phyloP scores from a whole-genome alignment of 2,113 vertebrate species.

The Pygoscelis adeliae region DNA sequence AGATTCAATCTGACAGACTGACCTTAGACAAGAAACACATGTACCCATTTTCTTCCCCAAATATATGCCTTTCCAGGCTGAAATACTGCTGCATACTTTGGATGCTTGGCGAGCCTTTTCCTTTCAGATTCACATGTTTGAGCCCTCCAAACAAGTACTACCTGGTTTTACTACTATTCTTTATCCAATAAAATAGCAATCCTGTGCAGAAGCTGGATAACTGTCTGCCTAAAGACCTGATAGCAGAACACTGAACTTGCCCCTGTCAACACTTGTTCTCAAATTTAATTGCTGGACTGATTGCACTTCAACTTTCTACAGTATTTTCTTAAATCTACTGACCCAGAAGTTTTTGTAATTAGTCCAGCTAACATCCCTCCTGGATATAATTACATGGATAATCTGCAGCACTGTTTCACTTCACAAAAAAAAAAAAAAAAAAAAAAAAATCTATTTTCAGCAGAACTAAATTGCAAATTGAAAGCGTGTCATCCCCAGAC shows the following conservation, averaged over 20 bases:
- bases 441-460: background rate
- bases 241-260: background rate
- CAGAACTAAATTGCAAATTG: background rate
- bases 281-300: background rate
- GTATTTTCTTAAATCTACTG: background rate
- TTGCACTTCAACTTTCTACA: background rate
- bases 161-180: background rate
- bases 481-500: background rate
- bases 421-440: background rate
- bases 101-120: background rate
- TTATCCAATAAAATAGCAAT: background rate
- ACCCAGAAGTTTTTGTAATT: background rate
- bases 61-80: background rate
- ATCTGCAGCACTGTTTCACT: background rate
- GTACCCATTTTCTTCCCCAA: background rate
- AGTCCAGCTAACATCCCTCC: background rate
- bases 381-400: background rate
- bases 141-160: background rate
- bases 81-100: background rate
- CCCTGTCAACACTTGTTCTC: background rate
- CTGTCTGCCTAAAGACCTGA: background rate
- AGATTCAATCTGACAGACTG: background rate
- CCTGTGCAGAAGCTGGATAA: background rate
- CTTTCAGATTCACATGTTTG: background rate
- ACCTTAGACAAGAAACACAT: background rate